Percentiles rank a stretch among this genome's conserved stretches.
phyloP scores from a whole-genome alignment of 2,113 vertebrate genomes.

The Channa argus region DNA sequence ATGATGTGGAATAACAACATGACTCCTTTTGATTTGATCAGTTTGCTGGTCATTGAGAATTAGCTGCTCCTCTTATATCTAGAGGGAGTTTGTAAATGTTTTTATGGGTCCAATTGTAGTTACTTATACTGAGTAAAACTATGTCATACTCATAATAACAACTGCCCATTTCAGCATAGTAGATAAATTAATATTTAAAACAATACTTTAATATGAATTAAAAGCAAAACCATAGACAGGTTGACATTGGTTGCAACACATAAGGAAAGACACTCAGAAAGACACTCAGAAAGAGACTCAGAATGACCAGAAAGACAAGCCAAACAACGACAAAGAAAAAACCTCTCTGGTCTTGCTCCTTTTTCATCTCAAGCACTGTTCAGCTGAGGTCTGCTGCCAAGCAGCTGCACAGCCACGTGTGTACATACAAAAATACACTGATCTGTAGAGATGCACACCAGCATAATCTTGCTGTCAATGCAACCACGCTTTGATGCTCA shows the following conservation, averaged over 20 bases:
- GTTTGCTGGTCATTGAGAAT: conserved; percentile 37
- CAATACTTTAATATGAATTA: no score
- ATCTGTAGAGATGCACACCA: conserved; percentile 11
- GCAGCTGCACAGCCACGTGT: neutral
- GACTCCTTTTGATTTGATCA: conserved; percentile 53
- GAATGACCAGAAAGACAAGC: neutral
- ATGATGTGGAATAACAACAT: conserved; percentile 53
- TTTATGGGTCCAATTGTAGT: no score
- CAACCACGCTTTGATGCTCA: conserved; percentile 50
- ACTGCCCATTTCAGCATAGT: no score
- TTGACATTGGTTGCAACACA: no score
- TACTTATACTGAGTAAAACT: no score
- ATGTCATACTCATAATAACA: no score
- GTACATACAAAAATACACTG: neutral
- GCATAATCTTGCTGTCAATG: conserved; percentile 21
- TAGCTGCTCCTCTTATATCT: conserved; percentile 17
- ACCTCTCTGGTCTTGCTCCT: neutral
- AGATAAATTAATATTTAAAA: no score
- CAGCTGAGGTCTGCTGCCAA: neutral
- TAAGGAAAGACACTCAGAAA: neutral
- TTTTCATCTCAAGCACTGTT: conserved; percentile 12
- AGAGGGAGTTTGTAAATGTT: neutral
- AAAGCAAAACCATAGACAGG: no score
- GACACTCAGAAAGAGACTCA: neutral
- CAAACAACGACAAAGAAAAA: neutral